Conservation (phyloP, 2,888 invertebrate species). For the Trichogramma dendrolimi region DNA sequence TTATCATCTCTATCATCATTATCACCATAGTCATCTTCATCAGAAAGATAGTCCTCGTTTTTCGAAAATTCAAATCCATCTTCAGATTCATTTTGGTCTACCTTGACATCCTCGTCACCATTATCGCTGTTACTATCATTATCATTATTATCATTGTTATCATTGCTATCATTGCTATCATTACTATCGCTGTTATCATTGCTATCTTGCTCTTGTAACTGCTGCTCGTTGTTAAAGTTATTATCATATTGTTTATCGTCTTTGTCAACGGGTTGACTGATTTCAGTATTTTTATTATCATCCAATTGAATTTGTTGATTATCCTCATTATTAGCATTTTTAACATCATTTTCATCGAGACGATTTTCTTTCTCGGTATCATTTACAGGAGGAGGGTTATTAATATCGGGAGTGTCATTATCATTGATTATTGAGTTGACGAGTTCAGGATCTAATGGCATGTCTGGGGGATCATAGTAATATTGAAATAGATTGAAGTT, state of each 20-base stretch:
- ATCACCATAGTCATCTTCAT: background rate
- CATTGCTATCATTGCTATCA: background rate
- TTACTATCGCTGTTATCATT: background rate
- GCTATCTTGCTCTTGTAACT: background rate
- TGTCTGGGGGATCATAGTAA: slow-evolving; percentile 57
- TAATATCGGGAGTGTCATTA: background rate
- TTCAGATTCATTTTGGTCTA: background rate
- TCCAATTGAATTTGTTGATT: background rate
- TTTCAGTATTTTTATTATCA: background rate
- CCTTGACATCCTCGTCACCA: slow-evolving; percentile 2
- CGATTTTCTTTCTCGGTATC: background rate
- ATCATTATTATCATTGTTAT: background rate
- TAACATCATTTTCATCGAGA: background rate
- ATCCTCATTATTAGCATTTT: background rate
- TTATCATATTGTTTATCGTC: background rate
- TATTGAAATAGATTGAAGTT: slow-evolving; percentile 58
- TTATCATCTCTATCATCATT: background rate
- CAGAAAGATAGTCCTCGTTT: slow-evolving; percentile 1
- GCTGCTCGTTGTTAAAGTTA: background rate
- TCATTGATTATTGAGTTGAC: slow-evolving; percentile 22
- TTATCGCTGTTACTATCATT: background rate
- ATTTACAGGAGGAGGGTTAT: background rate
- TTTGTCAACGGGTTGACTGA: background rate
- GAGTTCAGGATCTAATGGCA: slow-evolving; percentile 53
- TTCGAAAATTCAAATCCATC: slow-evolving; percentile 7